A percentile compares a stretch with the other conserved stretches of the same genome.
Evolutionary conservation across 2,888 invertebrate species (phyloP).

Genomic region (Rambutsinella grinnellia): DNA sequence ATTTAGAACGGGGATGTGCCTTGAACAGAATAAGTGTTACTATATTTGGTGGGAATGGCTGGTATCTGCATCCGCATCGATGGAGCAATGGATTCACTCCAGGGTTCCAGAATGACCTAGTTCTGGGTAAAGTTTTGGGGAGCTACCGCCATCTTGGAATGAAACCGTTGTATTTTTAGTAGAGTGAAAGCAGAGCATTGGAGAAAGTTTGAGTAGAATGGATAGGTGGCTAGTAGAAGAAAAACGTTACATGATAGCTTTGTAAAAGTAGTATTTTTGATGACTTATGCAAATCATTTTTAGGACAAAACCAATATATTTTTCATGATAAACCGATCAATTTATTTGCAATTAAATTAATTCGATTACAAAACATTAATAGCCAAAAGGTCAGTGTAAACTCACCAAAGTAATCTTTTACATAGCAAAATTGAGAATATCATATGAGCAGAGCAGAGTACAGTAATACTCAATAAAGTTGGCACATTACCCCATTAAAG

Average conservation of each 20-base stretch:
- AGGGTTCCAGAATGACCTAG: conserved; percentile 25
- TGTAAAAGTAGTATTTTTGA: background rate
- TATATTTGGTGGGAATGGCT: conserved; percentile 27
- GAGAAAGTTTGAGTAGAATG: background rate
- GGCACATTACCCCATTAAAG: conserved; percentile 32
- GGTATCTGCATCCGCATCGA: background rate
- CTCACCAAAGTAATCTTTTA: too few relatives aligned
- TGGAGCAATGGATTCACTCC: background rate
- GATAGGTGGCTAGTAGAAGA: background rate
- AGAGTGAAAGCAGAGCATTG: background rate
- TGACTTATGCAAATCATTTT: background rate
- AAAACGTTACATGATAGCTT: background rate
- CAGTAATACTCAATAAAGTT: background rate
- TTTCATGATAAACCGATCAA: too few relatives aligned
- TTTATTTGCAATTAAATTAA: too few relatives aligned
- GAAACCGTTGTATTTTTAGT: background rate
- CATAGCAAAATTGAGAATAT: background rate
- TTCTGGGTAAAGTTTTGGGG: background rate
- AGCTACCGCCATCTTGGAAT: conserved; percentile 4
- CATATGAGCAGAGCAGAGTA: background rate
- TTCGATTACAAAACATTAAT: too few relatives aligned
- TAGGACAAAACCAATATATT: too few relatives aligned
- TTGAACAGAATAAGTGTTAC: conserved; percentile 35
- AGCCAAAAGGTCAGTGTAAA: too few relatives aligned
- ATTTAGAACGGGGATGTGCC: conserved; percentile 48